Evolutionary conservation across 2,113 vertebrate species (phyloP), one percentile per base, ranked within the genome.

Genomic region (Sinosuthora webbiana): DNA sequence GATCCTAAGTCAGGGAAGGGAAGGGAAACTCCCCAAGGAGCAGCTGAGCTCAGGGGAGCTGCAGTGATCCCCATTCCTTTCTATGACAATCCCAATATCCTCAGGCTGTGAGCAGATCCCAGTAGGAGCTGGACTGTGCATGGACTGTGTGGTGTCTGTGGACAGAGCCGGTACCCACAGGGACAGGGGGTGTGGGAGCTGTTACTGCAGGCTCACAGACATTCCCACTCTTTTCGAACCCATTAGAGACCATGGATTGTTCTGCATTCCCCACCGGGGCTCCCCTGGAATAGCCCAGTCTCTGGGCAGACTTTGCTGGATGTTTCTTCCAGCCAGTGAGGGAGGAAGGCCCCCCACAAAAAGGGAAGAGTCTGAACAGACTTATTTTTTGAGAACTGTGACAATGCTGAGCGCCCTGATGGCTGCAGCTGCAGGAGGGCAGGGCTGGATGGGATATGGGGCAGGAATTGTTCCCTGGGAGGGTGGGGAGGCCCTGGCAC

Each of bases 401-500:
- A n/a, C 28, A 20, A 24, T n/a, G 39, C 47, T 53, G 33, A 45
- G 28, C 1, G 0, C 28, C 18, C 33, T 33, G 22, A 44, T 19
- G 39, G 55, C 28, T 62, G 31, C 45, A 45, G 63, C 39, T 37
- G 33, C 19, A 9, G 12, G 28, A 69, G 19, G n/a, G n/a, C 28
- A 47, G 23, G 41, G 33, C 0, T 22, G 2, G 45, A 8, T 70
- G 84, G 41, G 47, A 25, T 13, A 27, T 2, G 21, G 13, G 41
- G 56, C 2, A 70, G n/a, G 9, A 53, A 87, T 69, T 68, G 0
- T 0, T 42, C 1, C 3, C 53, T 68, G 39, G 0, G 3, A 68
- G 37, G 73, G 27, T 44, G 63, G 25, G 7, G 0, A 67, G 71
- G 37, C 11, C 69, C 71, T 86, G 83, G 53, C 27, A 50, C 62